Conservation (phyloP, 2,797 vertebrate species). For the Sebastes vulpes region DNA sequence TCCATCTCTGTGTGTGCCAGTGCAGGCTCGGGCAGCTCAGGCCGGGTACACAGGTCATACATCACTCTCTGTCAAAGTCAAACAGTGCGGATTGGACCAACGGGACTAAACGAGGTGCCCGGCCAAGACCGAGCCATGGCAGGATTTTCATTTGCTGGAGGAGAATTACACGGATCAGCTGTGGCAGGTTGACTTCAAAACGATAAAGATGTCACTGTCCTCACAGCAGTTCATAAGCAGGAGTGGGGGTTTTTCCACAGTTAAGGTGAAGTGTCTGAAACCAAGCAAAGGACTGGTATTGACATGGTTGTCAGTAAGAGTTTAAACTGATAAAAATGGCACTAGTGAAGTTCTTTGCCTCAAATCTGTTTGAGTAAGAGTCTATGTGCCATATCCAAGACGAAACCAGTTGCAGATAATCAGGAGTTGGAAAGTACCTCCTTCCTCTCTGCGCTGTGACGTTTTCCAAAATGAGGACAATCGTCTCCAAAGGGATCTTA, state of each 20-base stretch:
- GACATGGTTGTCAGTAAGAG: constrained; percentile 19
- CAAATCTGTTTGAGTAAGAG: neutral
- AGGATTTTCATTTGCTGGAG: constrained; percentile 48
- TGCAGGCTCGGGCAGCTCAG: constrained; percentile 72
- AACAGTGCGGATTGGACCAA: constrained; percentile 43
- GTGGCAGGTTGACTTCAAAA: constrained; percentile 33
- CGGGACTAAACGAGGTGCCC: constrained; percentile 40
- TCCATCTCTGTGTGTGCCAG: constrained; percentile 66
- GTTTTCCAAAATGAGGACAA: constrained; percentile 59
- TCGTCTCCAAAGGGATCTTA: constrained; percentile 38
- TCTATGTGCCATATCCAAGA: constrained; percentile 1
- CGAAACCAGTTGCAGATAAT: constrained; percentile 21
- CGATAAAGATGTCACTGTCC: constrained; percentile 9
- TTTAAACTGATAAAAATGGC: neutral
- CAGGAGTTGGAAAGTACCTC: constrained; percentile 25
- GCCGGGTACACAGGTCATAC: constrained; percentile 84
- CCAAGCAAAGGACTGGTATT: constrained; percentile 6
- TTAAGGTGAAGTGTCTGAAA: constrained; percentile 40
- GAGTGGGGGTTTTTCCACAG: neutral
- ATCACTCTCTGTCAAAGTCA: constrained; percentile 76
- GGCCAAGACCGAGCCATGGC: constrained; percentile 47
- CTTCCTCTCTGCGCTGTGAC: constrained; percentile 26
- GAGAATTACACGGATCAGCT: constrained; percentile 48
- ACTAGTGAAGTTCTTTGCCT: neutral
- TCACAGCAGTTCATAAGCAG: constrained; percentile 16